Evolutionary conservation across 2,888 invertebrate genomes (phyloP).

Genomic region (Taphrorychus bicolor): DNA sequence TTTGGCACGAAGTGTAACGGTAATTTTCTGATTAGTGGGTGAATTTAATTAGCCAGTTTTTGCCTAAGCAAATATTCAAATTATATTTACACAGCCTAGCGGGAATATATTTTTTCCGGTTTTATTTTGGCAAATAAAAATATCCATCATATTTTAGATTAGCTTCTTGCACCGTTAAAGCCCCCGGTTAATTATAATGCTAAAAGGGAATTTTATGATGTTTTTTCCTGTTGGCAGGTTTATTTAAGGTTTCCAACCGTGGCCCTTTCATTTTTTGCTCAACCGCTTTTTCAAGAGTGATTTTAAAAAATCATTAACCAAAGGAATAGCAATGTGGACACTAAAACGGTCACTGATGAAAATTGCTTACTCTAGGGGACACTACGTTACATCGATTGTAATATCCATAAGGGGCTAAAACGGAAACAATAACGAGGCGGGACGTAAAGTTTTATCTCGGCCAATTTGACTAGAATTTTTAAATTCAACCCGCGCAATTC

Average conservation of each 20-base stretch:
- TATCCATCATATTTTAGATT: conserved; percentile 26
- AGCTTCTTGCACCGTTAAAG: conserved; percentile 6
- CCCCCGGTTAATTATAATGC: conserved; percentile 11
- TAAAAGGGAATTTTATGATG: conserved; percentile 11
- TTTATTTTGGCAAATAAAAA: conserved; percentile 15
- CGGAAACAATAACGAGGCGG: not conserved
- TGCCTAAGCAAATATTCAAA: conserved; percentile 4
- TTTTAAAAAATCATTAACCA: no score
- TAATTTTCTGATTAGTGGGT: not conserved
- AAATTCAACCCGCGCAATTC: conserved; percentile 20
- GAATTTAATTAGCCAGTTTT: not conserved
- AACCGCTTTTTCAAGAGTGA: not conserved
- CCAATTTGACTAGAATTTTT: conserved; percentile 18
- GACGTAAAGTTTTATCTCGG: conserved; percentile 11
- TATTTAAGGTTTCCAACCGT: not conserved
- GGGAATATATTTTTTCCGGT: conserved; percentile 5
- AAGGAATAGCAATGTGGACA: no score
- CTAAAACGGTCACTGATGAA: no score
- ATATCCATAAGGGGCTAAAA: no score
- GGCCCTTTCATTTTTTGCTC: not conserved
- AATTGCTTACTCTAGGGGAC: no score
- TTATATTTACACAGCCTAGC: conserved; percentile 10
- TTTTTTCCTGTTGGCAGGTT: not conserved
- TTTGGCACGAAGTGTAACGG: not conserved
- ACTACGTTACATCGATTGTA: no score